Conservation (phyloP, 2,888 invertebrate genomes). For the Epinotia ramella region DNA sequence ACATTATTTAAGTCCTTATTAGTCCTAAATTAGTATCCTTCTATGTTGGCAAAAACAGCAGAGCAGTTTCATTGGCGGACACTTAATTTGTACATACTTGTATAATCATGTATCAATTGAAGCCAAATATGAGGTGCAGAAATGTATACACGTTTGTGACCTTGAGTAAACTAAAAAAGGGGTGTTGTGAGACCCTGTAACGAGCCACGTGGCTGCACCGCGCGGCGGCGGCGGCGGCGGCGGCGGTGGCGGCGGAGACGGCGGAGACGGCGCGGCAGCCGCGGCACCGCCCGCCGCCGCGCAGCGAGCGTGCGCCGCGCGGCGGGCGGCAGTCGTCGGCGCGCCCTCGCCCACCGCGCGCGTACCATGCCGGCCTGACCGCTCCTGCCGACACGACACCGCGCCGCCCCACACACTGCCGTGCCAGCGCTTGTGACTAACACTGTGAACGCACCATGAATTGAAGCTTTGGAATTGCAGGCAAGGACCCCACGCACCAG, state of each 20-base stretch:
- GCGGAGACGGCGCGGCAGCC: constrained; percentile 5
- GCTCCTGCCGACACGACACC: constrained; percentile 23
- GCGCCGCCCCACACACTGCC: constrained; percentile 9
- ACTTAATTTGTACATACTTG: too few relatives aligned
- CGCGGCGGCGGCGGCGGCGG: neutral
- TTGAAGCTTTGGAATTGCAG: constrained; percentile 41
- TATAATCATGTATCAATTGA: neutral
- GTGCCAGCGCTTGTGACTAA: constrained; percentile 3
- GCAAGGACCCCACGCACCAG: constrained; percentile 28
- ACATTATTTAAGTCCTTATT: too few relatives aligned
- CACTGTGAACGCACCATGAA: constrained; percentile 39
- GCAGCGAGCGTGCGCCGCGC: constrained; percentile 28
- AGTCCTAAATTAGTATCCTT: too few relatives aligned
- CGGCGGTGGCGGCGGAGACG: neutral
- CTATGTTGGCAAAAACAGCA: too few relatives aligned
- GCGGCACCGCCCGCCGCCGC: constrained; percentile 32
- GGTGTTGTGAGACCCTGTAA: neutral
- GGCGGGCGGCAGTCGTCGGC: constrained; percentile 44
- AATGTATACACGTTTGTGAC: neutral
- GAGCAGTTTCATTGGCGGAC: too few relatives aligned
- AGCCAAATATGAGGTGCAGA: neutral
- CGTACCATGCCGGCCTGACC: constrained; percentile 38
- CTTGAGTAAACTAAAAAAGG: neutral
- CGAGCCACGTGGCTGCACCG: neutral
- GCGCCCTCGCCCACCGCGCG: constrained; percentile 47